Evolutionary conservation across 1,140 invertebrate species (phyloP).

Genomic region (Rhopalosiphum maidis): DNA sequence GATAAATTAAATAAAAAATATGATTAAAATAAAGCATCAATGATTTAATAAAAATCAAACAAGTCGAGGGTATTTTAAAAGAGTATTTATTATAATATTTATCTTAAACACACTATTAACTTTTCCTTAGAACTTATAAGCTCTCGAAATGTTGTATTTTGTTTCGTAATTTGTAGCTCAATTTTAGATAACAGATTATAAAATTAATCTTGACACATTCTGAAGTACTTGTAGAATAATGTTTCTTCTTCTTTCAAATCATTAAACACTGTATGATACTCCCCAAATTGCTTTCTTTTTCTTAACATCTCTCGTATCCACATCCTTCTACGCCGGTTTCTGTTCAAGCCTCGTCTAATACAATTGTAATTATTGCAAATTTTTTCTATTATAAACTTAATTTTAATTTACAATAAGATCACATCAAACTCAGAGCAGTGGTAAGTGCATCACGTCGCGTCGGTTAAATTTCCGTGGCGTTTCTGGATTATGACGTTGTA

Average conservation of each 20-base stretch:
- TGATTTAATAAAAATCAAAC: no score
- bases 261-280: background rate
- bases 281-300: background rate
- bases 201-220: slow-evolving; percentile 8
- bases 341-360: background rate
- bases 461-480: background rate
- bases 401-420: background rate
- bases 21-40: no score
- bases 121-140: slow-evolving; percentile 9
- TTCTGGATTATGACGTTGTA: background rate
- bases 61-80: background rate
- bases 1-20: no score
- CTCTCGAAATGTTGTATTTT: slow-evolving; percentile 20
- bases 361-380: background rate
- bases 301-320: background rate
- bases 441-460: background rate
- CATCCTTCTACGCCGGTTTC: background rate
- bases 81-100: background rate
- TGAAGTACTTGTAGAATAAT: background rate
- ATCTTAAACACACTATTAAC: background rate
- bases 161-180: background rate
- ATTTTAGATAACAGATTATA: background rate
- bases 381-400: background rate
- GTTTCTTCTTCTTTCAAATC: background rate
- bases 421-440: background rate